Evolutionary conservation across 2,113 vertebrate genomes (phyloP).

Genomic region (Rhombomys opimus): DNA sequence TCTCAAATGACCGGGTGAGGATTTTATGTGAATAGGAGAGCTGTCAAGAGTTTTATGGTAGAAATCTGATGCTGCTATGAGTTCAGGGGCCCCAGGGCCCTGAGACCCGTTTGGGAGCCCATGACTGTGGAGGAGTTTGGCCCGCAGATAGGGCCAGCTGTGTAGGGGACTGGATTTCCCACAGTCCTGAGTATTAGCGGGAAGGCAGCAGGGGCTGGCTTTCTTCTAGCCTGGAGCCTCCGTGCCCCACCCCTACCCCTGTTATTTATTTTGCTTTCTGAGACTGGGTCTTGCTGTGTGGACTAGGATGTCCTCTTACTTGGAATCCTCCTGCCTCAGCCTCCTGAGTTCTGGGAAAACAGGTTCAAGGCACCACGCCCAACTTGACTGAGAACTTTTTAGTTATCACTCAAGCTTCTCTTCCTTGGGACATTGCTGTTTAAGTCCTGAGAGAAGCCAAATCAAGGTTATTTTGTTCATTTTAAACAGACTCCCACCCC

Average conservation of each 20-base stretch:
- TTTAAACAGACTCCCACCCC: not conserved
- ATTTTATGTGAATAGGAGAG: not conserved
- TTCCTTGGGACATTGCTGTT: slow-evolving; percentile 76
- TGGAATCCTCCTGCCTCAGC: not conserved
- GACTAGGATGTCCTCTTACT: not conserved
- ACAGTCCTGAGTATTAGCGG: slow-evolving; percentile 15
- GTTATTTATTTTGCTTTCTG: not conserved
- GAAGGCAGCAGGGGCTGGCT: slow-evolving; percentile 41
- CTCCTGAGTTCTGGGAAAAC: not conserved
- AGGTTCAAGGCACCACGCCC: not conserved
- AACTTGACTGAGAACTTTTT: slow-evolving; percentile 47
- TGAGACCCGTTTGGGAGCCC: too few relatives aligned
- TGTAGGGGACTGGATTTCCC: slow-evolving; percentile 25
- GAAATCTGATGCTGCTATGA: slow-evolving; percentile 47
- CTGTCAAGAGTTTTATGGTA: slow-evolving; percentile 69
- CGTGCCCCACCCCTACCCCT: accelerated
- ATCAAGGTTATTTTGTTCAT: not conserved
- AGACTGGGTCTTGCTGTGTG: not conserved
- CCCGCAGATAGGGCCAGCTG: not conserved
- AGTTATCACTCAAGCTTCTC: slow-evolving; percentile 52
- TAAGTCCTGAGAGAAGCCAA: slow-evolving; percentile 77
- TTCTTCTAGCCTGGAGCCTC: slow-evolving; percentile 60
- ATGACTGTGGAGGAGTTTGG: not conserved
- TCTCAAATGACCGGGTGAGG: slow-evolving; percentile 56
- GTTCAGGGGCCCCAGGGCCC: not conserved